These are phyloP conservation scores for Lepidiolamprologus cunningtoni DNA, from an alignment of 2,113 vertebrate species.

Conservation along the genomic window DNA sequence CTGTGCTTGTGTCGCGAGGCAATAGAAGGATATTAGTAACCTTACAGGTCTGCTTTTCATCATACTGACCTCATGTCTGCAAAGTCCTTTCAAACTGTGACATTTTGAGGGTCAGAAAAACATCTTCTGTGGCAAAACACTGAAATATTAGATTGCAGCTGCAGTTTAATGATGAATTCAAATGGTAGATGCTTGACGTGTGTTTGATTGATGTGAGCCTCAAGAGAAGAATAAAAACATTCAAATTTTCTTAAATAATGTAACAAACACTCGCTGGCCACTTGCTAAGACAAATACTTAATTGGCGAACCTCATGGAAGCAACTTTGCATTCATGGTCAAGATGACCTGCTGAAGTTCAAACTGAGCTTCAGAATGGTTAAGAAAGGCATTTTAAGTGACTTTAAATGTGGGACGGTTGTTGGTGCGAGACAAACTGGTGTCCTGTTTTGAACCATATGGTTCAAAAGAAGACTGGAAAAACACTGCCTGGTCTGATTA, in stretches of 20 bases:
- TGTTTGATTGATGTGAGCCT: neutral
- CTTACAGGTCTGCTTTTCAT: neutral
- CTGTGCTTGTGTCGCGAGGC: neutral
- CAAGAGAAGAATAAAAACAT: neutral
- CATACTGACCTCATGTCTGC: neutral
- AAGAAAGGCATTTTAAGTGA: neutral
- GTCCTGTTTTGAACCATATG: neutral
- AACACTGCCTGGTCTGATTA: neutral
- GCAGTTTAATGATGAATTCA: neutral
- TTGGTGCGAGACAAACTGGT: neutral
- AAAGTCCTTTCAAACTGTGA: neutral
- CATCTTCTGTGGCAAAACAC: neutral
- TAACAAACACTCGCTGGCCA: neutral
- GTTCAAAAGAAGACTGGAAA: neutral
- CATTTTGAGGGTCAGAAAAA: neutral
- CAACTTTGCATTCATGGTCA: neutral
- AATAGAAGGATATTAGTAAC: neutral
- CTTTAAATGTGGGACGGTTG: neutral
- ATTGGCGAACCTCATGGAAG: neutral
- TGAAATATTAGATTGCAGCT: neutral
- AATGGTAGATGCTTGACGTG: neutral
- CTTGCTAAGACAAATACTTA: neutral
- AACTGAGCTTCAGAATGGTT: neutral
- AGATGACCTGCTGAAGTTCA: neutral
- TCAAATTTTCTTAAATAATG: neutral